phyloP scores from a whole-genome alignment of 2,888 invertebrate species.

The Thelaira solivaga region DNA sequence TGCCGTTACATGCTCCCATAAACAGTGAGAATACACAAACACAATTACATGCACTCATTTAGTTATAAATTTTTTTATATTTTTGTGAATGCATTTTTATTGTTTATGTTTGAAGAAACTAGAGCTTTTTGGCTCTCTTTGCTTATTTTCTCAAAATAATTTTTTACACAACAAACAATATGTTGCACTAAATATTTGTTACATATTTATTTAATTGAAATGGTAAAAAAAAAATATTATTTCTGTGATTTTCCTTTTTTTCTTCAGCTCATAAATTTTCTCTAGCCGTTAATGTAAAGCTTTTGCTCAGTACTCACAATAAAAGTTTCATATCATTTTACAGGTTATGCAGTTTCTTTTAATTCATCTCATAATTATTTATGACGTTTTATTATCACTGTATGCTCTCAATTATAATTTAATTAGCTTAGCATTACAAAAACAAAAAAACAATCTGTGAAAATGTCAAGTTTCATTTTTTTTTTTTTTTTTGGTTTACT shows the following conservation, averaged over 20 bases:
- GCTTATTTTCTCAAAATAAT: background rate
- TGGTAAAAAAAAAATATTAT: no score
- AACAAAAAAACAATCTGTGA: no score
- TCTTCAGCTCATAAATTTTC: background rate
- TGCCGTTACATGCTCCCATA: slow-evolving; percentile 48
- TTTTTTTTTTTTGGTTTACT: no score
- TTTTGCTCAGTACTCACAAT: background rate
- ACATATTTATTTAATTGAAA: slow-evolving; percentile 22
- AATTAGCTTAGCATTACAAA: slow-evolving; percentile 48
- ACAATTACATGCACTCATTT: no score
- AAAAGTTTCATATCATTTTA: background rate
- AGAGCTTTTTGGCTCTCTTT: slow-evolving; percentile 21
- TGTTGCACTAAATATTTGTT: slow-evolving; percentile 29
- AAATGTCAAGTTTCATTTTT: slow-evolving; percentile 31
- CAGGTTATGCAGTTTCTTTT: background rate
- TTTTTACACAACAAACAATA: background rate
- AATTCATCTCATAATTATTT: slow-evolving; percentile 40
- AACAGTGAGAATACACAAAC: no score
- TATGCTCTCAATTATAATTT: slow-evolving; percentile 43
- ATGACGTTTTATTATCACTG: slow-evolving; percentile 40
- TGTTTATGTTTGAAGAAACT: background rate
- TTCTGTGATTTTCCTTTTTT: background rate
- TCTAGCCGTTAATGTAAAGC: slow-evolving; percentile 34
- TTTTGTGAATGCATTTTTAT: slow-evolving; percentile 10
- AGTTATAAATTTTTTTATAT: no score